Evolutionary conservation across 2,888 invertebrate genomes (phyloP).

Genomic region (Mamestra brassicae): DNA sequence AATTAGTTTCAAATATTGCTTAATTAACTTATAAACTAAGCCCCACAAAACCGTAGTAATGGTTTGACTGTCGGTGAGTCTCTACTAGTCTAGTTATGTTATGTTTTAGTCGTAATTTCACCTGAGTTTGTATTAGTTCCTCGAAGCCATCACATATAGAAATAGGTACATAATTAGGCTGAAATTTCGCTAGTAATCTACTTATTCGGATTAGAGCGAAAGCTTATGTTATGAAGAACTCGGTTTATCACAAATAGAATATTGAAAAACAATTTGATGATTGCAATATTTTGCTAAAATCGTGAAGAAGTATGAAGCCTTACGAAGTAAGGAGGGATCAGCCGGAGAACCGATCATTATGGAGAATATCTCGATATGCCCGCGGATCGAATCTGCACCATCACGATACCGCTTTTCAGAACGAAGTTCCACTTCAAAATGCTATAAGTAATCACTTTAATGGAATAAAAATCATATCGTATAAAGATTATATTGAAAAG

Average conservation of each 20-base stretch:
- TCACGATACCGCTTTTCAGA: constrained; percentile 53
- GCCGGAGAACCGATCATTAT: constrained; percentile 39
- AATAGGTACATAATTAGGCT: background rate
- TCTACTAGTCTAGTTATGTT: background rate
- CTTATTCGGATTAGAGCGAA: background rate
- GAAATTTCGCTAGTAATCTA: background rate
- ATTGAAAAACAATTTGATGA: background rate
- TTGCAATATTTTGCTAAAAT: constrained; percentile 24
- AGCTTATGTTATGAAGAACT: too few species aligned
- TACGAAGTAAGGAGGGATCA: constrained; percentile 17
- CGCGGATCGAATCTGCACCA: constrained; percentile 42
- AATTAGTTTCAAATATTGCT: too few species aligned
- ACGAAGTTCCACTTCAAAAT: constrained; percentile 26
- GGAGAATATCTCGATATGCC: constrained; percentile 38
- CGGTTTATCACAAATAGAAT: background rate
- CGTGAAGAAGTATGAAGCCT: background rate
- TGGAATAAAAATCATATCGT: background rate
- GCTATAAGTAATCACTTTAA: constrained; percentile 12
- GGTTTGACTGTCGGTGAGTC: too few species aligned
- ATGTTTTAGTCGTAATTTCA: background rate
- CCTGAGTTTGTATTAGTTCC: background rate
- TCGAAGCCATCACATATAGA: background rate
- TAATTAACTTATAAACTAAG: too few species aligned
- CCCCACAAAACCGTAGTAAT: too few species aligned
- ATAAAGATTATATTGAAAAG: background rate